Evolutionary conservation across 2,888 invertebrate species (phyloP), one percentile per base, ranked within the genome.

Genomic region (Apodemia mormo): DNA sequence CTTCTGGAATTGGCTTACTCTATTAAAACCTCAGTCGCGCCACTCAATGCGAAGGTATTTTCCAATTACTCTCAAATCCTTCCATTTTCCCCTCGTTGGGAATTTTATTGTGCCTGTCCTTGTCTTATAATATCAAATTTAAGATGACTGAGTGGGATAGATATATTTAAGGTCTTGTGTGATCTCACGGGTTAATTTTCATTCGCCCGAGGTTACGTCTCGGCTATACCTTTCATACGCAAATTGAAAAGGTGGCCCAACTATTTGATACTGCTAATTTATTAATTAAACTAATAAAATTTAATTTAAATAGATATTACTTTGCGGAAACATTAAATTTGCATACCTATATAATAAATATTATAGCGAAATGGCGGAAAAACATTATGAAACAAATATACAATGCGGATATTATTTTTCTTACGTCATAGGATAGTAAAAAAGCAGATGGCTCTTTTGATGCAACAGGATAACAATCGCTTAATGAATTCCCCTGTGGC

Each of bases 31-130:
- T 87, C 90, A 82, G 85, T 80, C 85, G 81, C 85, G 80, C 83
- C 85, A 86, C 86, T 90, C 89, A 88, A 90, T 89, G 86, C 84
- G 78, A 84, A 89, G 92, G 93, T 90, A 93, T 93, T 93, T 77
- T 93, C 89, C 93, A 93, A 93, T 93, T 93, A 93, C 90, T 89
- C 88, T 86, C 84, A 86, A 90, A 92, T 90, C 91, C 91, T 87
- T 87, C 89, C 89, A 89, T 90, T 90, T 91, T 87, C 87, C 87
- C 83, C 82, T 85, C 78, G 80, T 83, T 77, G 83, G 82, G 85
- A 87, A 88, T 87, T 90, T 91, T 88, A 88, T 86, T 84, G 83
- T 78, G 71, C 73, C 85, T 78, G 70, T 92, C 91, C 80, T 83
- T 81, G 78, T 91, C 87, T 72, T 68, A 70, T 71, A 65, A 70